Evolutionary conservation across 2,113 vertebrate genomes (phyloP).

Genomic region (Callorhinus ursinus): DNA sequence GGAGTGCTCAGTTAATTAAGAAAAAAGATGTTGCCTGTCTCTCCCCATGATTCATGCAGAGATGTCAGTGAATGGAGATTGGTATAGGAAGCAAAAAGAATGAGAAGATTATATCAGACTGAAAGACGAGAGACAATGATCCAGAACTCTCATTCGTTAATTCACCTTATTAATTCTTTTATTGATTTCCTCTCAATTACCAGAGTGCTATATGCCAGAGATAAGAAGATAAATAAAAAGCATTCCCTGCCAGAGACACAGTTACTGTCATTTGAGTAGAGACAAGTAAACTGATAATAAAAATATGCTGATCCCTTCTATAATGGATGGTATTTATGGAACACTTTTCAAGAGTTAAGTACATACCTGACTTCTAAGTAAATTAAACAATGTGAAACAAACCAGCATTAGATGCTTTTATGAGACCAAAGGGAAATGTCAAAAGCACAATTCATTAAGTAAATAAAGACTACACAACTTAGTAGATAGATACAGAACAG

Average conservation of each 20-base stretch:
- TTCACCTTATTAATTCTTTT: neutral
- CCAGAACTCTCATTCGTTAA: neutral
- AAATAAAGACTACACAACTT: neutral
- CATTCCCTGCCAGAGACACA: neutral
- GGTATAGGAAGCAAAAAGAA: neutral
- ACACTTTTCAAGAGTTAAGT: neutral
- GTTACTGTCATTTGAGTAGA: neutral
- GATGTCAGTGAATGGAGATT: neutral
- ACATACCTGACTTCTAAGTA: neutral
- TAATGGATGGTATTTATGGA: neutral
- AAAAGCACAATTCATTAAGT: neutral
- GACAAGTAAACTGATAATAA: neutral
- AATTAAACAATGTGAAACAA: neutral
- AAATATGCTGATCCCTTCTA: neutral
- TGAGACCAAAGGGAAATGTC: neutral
- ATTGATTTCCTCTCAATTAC: neutral
- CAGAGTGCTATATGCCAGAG: neutral
- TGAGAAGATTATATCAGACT: neutral
- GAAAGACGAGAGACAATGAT: neutral
- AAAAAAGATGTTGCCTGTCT: neutral
- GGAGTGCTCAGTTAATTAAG: neutral
- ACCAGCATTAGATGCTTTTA: neutral
- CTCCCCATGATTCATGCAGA: neutral
- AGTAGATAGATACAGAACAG: neutral
- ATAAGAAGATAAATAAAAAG: neutral